Percentiles rank a stretch among this genome's conserved stretches.
Evolutionary conservation across 2,888 invertebrate genomes (phyloP).

Genomic region (Xanthorhoe spadicearia): DNA sequence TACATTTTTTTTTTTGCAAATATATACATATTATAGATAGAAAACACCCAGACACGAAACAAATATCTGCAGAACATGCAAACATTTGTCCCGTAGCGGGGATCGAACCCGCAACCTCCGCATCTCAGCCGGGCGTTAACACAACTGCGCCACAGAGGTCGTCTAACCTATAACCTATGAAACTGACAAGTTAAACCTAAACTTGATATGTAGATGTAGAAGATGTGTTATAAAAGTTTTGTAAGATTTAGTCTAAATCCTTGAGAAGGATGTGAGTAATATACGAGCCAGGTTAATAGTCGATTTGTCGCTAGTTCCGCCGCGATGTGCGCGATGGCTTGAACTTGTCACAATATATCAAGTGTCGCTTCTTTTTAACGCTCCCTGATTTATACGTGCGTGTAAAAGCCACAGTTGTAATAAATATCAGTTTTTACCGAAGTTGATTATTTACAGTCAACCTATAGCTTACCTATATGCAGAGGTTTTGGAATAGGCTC

Average conservation of each 20-base stretch:
- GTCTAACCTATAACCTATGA: too few species aligned
- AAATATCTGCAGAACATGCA: too few species aligned
- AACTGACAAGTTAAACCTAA: too few species aligned
- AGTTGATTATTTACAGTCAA: neutral
- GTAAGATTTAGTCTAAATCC: constrained; percentile 18
- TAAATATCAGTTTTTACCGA: constrained; percentile 45
- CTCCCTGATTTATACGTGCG: constrained; percentile 61
- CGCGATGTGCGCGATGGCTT: constrained; percentile 54
- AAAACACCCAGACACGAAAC: too few species aligned
- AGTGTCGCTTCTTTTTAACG: constrained; percentile 62
- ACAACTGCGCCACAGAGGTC: too few species aligned
- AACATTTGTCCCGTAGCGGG: too few species aligned
- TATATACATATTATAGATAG: too few species aligned
- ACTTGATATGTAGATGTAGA: too few species aligned
- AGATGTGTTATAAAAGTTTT: neutral
- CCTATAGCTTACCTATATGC: neutral
- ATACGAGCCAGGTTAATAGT: constrained; percentile 67
- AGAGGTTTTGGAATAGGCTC: too few species aligned
- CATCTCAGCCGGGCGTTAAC: too few species aligned
- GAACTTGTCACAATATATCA: constrained; percentile 71
- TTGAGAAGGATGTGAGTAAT: constrained; percentile 49
- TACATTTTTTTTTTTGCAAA: too few species aligned
- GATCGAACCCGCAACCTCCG: too few species aligned
- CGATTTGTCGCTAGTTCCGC: constrained; percentile 67
- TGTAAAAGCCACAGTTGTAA: constrained; percentile 62